These are phyloP conservation scores for Drosophila pegasa DNA, from an alignment of 2,888 invertebrate species.

Conservation along the genomic window DNA sequence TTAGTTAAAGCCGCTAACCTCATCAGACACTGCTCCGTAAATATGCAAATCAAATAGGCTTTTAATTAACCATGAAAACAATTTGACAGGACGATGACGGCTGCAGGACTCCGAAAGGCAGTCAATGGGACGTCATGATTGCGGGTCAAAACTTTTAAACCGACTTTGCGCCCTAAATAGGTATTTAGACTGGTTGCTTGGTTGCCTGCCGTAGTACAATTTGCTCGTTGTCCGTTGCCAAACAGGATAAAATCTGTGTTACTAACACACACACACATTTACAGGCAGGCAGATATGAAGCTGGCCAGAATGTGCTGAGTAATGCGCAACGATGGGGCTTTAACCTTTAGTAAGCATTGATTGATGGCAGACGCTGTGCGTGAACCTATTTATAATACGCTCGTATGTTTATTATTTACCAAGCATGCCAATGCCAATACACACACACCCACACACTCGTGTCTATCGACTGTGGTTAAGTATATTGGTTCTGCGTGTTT, in stretches of 20 bases:
- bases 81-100: slow-evolving; percentile 40
- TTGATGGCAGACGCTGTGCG: slow-evolving; percentile 62
- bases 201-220: slow-evolving; percentile 15
- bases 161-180: slow-evolving; percentile 18
- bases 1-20: slow-evolving; percentile 22
- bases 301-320: slow-evolving; percentile 51
- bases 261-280: not conserved
- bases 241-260: slow-evolving; percentile 22
- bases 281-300: not conserved
- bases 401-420: slow-evolving; percentile 75
- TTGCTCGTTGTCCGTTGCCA: slow-evolving; percentile 9
- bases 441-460: not conserved
- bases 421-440: slow-evolving; percentile 52
- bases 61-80: slow-evolving; percentile 66
- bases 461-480: slow-evolving; percentile 33
- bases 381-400: slow-evolving; percentile 74
- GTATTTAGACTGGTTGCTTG: slow-evolving; percentile 2
- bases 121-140: slow-evolving; percentile 10
- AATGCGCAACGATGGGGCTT: slow-evolving; percentile 38
- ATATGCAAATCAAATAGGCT: slow-evolving; percentile 53
- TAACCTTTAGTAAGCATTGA: slow-evolving; percentile 55
- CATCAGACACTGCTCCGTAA: not conserved
- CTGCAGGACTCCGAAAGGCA: not conserved
- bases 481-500: slow-evolving; percentile 68
- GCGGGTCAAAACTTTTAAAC: slow-evolving; percentile 12